Percentiles rank a stretch among this genome's conserved stretches.
These are phyloP conservation scores for Istiophorus platypterus DNA, from an alignment of 2,113 vertebrate genomes.

Conservation along the genomic window DNA sequence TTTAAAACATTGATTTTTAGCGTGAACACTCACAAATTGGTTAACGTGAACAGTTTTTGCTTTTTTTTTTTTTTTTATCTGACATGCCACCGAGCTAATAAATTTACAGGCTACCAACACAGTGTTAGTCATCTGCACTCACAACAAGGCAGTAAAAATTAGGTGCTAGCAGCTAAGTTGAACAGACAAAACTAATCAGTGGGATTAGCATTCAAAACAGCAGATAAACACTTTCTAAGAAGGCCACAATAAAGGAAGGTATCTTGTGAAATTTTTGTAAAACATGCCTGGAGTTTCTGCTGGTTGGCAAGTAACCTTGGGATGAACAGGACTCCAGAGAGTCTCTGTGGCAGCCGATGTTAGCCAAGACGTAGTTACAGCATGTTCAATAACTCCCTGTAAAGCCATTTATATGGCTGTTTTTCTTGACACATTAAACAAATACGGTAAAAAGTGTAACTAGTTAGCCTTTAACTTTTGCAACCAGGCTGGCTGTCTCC, in stretches of 20 bases:
- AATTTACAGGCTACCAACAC: neutral
- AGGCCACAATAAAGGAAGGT: neutral
- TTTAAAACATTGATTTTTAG: constrained; percentile 10
- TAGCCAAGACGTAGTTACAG: neutral
- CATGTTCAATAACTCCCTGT: neutral
- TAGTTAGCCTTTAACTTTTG: neutral
- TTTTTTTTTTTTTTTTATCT: neutral
- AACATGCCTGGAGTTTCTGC: neutral
- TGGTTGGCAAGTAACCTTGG: neutral
- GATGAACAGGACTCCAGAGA: neutral
- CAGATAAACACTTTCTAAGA: neutral
- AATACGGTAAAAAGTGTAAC: neutral
- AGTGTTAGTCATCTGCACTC: neutral
- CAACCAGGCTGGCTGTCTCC: neutral
- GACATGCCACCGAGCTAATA: neutral
- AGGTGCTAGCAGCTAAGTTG: neutral
- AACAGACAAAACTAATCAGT: neutral
- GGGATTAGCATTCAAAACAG: too few relatives aligned
- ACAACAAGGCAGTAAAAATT: too few relatives aligned
- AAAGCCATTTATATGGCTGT: neutral
- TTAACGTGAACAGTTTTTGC: neutral
- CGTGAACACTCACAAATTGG: neutral
- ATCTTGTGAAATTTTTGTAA: neutral
- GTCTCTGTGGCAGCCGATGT: neutral
- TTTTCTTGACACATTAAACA: neutral